Evolutionary conservation across 2,888 invertebrate genomes (phyloP).

Genomic region (Parochlus steinenii): DNA sequence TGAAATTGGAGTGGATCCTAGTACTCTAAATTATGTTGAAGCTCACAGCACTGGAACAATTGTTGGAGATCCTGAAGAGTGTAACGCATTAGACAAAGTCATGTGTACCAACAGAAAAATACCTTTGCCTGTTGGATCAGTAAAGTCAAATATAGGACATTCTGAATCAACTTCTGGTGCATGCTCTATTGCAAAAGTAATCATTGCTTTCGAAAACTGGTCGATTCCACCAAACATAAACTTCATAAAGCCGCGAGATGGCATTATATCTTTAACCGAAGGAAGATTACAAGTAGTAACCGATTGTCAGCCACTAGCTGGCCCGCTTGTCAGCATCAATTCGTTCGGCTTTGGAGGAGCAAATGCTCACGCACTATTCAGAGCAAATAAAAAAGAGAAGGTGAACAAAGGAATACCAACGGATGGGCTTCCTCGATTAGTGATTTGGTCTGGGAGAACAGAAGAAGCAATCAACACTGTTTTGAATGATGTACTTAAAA

Average conservation of each 20-base stretch:
- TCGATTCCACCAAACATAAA: constrained; percentile 66
- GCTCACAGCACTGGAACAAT: constrained; percentile 67
- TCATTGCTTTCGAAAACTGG: constrained; percentile 59
- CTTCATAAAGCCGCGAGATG: constrained; percentile 40
- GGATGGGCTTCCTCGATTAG: constrained; percentile 47
- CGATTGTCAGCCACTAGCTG: constrained; percentile 44
- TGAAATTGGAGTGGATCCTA: constrained; percentile 33
- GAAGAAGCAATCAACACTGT: constrained; percentile 47
- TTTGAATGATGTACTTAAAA: constrained; percentile 38
- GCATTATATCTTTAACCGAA: constrained; percentile 37
- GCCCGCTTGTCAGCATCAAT: constrained; percentile 53
- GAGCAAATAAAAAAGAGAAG: constrained; percentile 41
- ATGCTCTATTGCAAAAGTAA: constrained; percentile 56
- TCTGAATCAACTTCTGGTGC: constrained; percentile 67
- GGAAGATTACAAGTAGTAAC: constrained; percentile 48
- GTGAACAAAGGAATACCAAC: constrained; percentile 37
- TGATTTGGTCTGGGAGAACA: constrained; percentile 55
- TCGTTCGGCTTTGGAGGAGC: constrained; percentile 81
- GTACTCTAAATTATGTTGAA: constrained; percentile 33
- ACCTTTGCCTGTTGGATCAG: constrained; percentile 61
- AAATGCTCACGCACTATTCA: constrained; percentile 52
- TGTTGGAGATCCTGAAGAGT: constrained; percentile 86
- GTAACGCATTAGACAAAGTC: constrained; percentile 62
- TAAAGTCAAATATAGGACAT: constrained; percentile 81
- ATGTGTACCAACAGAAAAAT: constrained; percentile 53